Evolutionary conservation across 2,113 vertebrate species (phyloP).

Genomic region (Pygoscelis antarcticus): DNA sequence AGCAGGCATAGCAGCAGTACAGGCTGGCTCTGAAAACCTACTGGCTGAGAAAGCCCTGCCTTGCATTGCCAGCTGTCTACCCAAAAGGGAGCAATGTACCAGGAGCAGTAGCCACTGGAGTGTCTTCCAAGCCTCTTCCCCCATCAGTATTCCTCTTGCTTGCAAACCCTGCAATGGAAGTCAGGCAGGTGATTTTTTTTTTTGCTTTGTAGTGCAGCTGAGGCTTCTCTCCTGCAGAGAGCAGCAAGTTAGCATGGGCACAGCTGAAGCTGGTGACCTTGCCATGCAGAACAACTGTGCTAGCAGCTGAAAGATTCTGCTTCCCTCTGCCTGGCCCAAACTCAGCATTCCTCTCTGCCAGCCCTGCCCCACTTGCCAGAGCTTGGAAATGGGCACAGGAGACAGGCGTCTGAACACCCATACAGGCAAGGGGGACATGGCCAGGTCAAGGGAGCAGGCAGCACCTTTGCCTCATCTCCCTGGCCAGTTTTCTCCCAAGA

Average conservation of each 20-base stretch:
- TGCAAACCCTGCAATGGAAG: not conserved
- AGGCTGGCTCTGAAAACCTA: not conserved
- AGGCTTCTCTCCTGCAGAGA: not conserved
- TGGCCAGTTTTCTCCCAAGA: not conserved
- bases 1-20: not conserved
- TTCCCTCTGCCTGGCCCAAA: not conserved
- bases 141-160: not conserved
- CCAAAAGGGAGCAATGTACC: not conserved
- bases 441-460: not conserved
- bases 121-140: not conserved
- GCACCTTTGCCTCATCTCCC: not conserved
- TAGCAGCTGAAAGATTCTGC: not conserved
- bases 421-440: rapidly evolving
- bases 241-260: not conserved
- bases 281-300: not conserved
- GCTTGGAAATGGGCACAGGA: not conserved
- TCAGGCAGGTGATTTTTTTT: not conserved
- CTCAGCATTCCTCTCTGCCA: not conserved
- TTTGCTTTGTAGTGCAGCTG: not conserved
- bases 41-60: not conserved
- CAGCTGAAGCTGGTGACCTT: not conserved
- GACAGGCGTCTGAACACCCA: not conserved
- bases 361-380: not conserved
- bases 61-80: not conserved
- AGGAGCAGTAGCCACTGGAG: not conserved